Conservation (phyloP, 1,140 invertebrate species). For the Bombus soroeensis region DNA sequence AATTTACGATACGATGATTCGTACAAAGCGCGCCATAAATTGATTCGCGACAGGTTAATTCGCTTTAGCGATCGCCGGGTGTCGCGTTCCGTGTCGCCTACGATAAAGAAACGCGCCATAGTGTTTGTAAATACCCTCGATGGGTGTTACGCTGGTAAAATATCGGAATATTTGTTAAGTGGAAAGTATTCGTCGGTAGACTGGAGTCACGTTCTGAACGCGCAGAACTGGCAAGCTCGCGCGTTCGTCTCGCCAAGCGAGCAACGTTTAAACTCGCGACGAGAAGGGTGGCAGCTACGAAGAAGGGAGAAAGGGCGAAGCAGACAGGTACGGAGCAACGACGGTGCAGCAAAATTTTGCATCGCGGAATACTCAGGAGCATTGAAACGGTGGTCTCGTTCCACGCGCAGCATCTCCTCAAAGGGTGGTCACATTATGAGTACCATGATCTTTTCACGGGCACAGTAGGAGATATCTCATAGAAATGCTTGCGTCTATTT, state of each 20-base stretch:
- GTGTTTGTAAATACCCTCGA: too few species aligned
- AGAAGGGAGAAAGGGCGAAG: not conserved
- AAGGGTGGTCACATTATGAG: slow-evolving; percentile 57
- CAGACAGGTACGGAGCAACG: slow-evolving; percentile 10
- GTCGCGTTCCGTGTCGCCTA: too few species aligned
- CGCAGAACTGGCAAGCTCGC: too few species aligned
- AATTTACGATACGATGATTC: not conserved
- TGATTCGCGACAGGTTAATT: not conserved
- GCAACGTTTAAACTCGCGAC: not conserved
- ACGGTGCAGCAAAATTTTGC: slow-evolving; percentile 35
- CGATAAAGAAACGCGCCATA: too few species aligned
- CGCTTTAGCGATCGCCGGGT: not conserved
- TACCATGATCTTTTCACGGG: slow-evolving; percentile 63
- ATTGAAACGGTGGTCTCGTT: slow-evolving; percentile 52
- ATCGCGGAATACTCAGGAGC: slow-evolving; percentile 49
- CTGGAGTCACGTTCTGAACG: not conserved
- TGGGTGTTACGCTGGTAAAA: too few species aligned
- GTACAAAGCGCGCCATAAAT: not conserved
- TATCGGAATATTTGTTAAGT: too few species aligned
- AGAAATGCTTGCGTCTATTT: slow-evolving; percentile 68
- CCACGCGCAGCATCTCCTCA: slow-evolving; percentile 46
- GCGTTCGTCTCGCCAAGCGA: not conserved
- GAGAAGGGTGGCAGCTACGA: not conserved
- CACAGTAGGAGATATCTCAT: slow-evolving; percentile 59
- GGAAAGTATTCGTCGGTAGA: not conserved